Percentiles rank a stretch among this genome's conserved stretches.
phyloP scores from a whole-genome alignment of 2,113 vertebrate genomes.

The Silurus glanis region DNA sequence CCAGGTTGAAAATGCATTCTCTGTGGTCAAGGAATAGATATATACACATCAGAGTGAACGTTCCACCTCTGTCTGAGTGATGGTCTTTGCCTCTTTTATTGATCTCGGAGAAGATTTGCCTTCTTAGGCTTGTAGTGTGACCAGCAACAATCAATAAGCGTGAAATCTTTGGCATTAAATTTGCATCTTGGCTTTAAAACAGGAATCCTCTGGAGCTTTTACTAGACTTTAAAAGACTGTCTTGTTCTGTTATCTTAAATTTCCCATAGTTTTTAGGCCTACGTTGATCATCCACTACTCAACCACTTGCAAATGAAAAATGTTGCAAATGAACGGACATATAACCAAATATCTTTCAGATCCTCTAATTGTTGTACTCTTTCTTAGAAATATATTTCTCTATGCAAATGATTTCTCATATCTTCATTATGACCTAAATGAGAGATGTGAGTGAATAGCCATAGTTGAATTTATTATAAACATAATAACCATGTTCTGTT shows the following conservation, averaged over 20 bases:
- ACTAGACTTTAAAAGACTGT: neutral
- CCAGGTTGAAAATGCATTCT: neutral
- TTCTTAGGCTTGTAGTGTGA: neutral
- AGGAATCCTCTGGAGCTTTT: neutral
- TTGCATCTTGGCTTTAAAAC: neutral
- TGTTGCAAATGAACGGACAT: neutral
- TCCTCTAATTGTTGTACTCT: neutral
- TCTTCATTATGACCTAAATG: neutral
- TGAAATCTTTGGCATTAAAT: neutral
- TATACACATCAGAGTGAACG: neutral
- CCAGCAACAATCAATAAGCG: constrained; percentile 6
- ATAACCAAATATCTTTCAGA: neutral
- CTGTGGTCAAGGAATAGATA: neutral
- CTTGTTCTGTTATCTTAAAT: neutral
- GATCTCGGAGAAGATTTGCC: constrained; percentile 12
- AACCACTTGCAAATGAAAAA: neutral
- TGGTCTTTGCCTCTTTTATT: neutral
- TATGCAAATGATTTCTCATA: neutral
- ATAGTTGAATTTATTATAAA: neutral
- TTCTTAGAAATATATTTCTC: neutral
- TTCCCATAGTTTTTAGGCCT: neutral
- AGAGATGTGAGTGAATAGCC: neutral
- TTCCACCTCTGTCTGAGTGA: constrained; percentile 8
- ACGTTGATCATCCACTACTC: too few relatives aligned
- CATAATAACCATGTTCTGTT: too few relatives aligned